phyloP scores from a whole-genome alignment of 2,797 vertebrate species.

The Cryptoblepharus egeriae region DNA sequence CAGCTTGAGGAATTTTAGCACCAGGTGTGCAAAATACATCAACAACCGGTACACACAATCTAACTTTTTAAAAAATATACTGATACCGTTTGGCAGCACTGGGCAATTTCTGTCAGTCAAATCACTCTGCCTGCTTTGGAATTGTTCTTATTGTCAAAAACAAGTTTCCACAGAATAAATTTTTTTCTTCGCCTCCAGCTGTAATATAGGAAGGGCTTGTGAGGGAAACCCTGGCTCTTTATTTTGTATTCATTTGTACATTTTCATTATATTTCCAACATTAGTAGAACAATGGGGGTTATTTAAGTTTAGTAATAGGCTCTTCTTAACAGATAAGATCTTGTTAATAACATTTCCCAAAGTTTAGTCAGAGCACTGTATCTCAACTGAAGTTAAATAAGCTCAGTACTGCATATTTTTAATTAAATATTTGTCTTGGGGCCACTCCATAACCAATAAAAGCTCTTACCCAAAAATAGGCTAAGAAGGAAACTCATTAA shows the following conservation, averaged over 20 bases:
- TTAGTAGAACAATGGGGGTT: slow-evolving; percentile 31
- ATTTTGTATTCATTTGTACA: slow-evolving; percentile 35
- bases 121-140: neutral
- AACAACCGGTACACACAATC: neutral
- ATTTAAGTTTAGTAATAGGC: slow-evolving; percentile 24
- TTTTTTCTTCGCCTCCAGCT: slow-evolving; percentile 51
- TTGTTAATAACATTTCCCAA: slow-evolving; percentile 66
- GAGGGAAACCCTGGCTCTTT: neutral
- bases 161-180: slow-evolving; percentile 52
- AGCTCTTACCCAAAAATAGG: slow-evolving; percentile 49
- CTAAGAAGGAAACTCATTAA: slow-evolving; percentile 62
- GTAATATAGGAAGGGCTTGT: neutral
- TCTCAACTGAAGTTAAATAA: slow-evolving; percentile 55
- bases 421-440: slow-evolving; percentile 61
- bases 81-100: accelerated
- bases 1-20: neutral
- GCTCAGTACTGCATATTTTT: slow-evolving; percentile 40
- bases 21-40: neutral
- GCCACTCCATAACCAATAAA: slow-evolving; percentile 57
- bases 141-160: slow-evolving; percentile 55
- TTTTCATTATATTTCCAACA: slow-evolving; percentile 50
- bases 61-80: neutral
- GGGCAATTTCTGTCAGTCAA: neutral
- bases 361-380: slow-evolving; percentile 52
- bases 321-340: slow-evolving; percentile 46